A percentile compares a stretch with the other conserved stretches of the same genome.
Evolutionary conservation across 2,888 invertebrate species (phyloP).

Genomic region (Chloroclystis v-ata): DNA sequence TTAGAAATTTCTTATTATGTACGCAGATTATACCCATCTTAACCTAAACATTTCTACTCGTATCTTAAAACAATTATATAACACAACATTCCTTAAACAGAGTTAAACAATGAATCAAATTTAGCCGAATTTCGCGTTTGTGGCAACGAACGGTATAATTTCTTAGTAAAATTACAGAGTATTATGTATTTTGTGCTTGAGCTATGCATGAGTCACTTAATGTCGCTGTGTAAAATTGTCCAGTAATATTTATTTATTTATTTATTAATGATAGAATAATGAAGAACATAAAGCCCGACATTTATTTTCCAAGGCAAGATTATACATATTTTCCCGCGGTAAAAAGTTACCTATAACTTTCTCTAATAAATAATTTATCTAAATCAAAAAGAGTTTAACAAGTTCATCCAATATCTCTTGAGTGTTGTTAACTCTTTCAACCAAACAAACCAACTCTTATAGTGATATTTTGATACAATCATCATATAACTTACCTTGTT

Average conservation of each 20-base stretch:
- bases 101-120: conserved; percentile 12
- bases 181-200: conserved; percentile 7
- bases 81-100: conserved; percentile 4
- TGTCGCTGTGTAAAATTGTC: too few relatives aligned
- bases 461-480: too few relatives aligned
- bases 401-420: too few relatives aligned
- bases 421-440: too few relatives aligned
- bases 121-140: conserved; percentile 12
- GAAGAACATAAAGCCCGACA: too few relatives aligned
- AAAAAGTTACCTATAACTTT: too few relatives aligned
- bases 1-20: neutral
- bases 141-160: conserved; percentile 19
- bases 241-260: too few relatives aligned
- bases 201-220: neutral
- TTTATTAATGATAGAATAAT: conserved; percentile 3
- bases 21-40: neutral
- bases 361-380: too few relatives aligned
- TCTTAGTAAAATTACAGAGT: conserved; percentile 10
- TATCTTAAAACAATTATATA: neutral
- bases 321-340: too few relatives aligned
- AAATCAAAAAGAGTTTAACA: too few relatives aligned
- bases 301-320: neutral
- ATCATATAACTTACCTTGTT: too few relatives aligned
- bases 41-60: neutral
- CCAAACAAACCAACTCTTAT: too few relatives aligned